Percentiles rank a stretch among this genome's conserved stretches.
Evolutionary conservation across 1,140 invertebrate genomes (phyloP).

Genomic region (Drosophila tani): DNA sequence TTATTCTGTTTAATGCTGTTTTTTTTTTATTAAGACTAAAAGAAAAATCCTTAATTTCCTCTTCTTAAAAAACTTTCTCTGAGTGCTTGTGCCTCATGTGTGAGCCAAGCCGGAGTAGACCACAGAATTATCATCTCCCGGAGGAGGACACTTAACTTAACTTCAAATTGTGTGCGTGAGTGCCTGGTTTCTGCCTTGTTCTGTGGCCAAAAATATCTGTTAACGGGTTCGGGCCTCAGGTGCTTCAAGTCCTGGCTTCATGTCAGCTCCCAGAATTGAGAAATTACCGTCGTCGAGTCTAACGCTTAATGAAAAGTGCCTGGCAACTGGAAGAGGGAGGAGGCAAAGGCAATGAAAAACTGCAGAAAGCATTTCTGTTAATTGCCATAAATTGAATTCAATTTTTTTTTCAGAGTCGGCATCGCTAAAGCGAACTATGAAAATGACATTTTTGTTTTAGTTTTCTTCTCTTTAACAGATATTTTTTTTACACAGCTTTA

Average conservation of each 20-base stretch:
- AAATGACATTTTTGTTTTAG: constrained; percentile 47
- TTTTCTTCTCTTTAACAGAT: neutral
- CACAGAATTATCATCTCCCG: constrained; percentile 48
- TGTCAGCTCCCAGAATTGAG: constrained; percentile 15
- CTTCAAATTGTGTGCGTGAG: constrained; percentile 48
- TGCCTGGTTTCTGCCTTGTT: constrained; percentile 38
- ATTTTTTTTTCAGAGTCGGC: constrained; percentile 22
- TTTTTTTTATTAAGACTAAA: neutral
- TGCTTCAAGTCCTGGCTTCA: constrained; percentile 1
- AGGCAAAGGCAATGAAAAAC: neutral
- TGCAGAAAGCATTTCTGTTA: constrained; percentile 56
- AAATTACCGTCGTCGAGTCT: constrained; percentile 16
- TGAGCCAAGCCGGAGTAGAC: constrained; percentile 20
- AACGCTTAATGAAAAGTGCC: constrained; percentile 29
- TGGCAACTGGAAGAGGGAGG: too few species aligned
- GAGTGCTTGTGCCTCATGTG: constrained; percentile 25
- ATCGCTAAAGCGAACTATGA: constrained; percentile 53
- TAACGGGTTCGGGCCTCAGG: constrained; percentile 30
- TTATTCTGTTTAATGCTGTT: too few species aligned
- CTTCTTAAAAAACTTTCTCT: neutral
- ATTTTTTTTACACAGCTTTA: constrained; percentile 24
- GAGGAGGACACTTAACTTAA: constrained; percentile 58
- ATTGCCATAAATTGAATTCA: constrained; percentile 71
- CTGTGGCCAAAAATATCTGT: constrained; percentile 53
- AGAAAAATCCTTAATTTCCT: too few species aligned